Conservation (phyloP, 2,113 vertebrate species). For the Aix galericulata region DNA sequence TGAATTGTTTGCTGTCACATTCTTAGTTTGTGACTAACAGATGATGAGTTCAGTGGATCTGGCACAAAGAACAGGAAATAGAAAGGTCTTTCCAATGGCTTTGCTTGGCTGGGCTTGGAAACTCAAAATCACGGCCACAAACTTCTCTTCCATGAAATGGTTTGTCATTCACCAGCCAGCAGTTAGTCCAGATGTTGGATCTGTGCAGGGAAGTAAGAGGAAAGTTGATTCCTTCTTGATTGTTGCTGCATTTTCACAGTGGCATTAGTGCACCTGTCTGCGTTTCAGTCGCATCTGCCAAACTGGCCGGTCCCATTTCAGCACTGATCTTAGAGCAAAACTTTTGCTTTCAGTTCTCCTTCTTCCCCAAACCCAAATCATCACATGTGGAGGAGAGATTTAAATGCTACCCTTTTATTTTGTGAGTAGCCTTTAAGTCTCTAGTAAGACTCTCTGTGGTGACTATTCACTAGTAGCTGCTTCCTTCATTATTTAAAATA, state of each 20-base stretch:
- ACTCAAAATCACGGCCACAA: fast-evolving
- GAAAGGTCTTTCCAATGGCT: background rate
- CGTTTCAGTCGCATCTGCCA: background rate
- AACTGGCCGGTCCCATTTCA: background rate
- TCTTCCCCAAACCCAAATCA: background rate
- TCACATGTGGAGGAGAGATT: background rate
- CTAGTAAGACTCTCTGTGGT: background rate
- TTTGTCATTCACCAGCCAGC: background rate
- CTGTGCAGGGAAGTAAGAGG: background rate
- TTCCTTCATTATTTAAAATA: background rate
- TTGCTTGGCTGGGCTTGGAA: background rate
- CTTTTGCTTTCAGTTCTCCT: background rate
- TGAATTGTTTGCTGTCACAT: background rate
- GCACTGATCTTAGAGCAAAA: background rate
- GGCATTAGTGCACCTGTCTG: background rate
- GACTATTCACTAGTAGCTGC: background rate
- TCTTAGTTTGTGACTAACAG: background rate
- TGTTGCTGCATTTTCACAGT: background rate
- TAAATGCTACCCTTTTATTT: background rate
- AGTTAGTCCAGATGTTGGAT: background rate
- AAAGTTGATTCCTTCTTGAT: background rate
- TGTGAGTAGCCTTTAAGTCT: background rate
- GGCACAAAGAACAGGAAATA: background rate
- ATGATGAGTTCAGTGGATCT: background rate
- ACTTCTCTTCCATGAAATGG: background rate